These are phyloP conservation scores for Drosophila mulleri DNA, from an alignment of 2,888 invertebrate genomes.

Conservation along the genomic window DNA sequence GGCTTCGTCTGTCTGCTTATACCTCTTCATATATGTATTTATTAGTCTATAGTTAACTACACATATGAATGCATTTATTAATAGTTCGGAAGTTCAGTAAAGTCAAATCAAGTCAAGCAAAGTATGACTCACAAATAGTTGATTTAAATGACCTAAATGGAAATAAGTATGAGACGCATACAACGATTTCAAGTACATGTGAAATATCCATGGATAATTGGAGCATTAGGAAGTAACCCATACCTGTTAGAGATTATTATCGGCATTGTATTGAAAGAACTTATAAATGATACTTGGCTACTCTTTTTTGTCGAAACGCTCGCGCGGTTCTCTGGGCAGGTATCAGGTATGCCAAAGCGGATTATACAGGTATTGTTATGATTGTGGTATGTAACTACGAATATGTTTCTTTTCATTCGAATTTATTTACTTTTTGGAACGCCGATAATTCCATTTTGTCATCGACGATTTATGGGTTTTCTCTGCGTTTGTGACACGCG, in stretches of 20 bases:
- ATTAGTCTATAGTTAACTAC: not conserved
- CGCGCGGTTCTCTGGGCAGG: conserved; percentile 8
- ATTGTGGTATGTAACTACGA: conserved; percentile 38
- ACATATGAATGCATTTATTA: not conserved
- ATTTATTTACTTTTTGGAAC: conserved; percentile 2
- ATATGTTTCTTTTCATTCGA: not conserved
- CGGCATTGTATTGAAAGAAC: conserved; percentile 19
- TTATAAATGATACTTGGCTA: conserved; percentile 23
- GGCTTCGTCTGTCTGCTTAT: not conserved
- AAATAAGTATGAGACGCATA: not conserved
- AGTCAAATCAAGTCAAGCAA: too few relatives aligned
- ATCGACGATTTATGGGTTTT: conserved; percentile 56
- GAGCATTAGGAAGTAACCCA: conserved; percentile 14
- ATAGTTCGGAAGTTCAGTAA: not conserved
- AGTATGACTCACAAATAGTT: not conserved
- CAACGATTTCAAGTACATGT: not conserved
- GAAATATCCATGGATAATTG: conserved; percentile 18
- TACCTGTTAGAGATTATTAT: conserved; percentile 19
- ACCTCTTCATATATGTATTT: too few relatives aligned
- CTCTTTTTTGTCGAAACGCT: conserved; percentile 14
- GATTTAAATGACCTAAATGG: not conserved
- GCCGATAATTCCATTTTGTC: conserved; percentile 47
- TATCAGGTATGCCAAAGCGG: conserved; percentile 42
- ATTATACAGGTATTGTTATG: conserved; percentile 41
- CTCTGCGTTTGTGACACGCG: conserved; percentile 52